A percentile compares a stretch with the other conserved stretches of the same genome.
These are phyloP conservation scores for Boleophthalmus pectinirostris DNA, from an alignment of 2,113 vertebrate species.

Conservation along the genomic window DNA sequence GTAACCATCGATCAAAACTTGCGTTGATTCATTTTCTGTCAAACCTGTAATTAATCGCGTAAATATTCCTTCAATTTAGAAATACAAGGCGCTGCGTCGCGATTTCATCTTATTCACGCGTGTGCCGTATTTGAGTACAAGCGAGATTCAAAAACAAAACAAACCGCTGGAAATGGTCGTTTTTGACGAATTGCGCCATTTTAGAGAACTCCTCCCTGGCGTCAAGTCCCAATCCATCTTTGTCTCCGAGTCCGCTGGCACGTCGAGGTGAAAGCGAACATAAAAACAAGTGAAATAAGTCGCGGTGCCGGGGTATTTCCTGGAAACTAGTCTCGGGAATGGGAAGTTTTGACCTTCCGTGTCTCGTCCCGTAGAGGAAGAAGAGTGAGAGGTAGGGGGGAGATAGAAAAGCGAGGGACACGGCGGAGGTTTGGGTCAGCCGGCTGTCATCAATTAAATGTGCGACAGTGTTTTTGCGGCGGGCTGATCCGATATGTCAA, in stretches of 20 bases:
- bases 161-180: constrained; percentile 33
- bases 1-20: not conserved
- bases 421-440: constrained; percentile 60
- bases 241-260: constrained; percentile 38
- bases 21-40: constrained; percentile 3
- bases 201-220: constrained; percentile 9
- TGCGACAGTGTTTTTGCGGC: constrained; percentile 79
- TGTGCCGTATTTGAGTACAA: constrained; percentile 17
- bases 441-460: constrained; percentile 81
- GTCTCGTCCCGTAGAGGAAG: constrained; percentile 33
- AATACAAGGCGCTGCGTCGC: constrained; percentile 5
- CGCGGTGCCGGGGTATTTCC: constrained; percentile 39
- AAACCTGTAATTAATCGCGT: not conserved
- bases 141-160: constrained; percentile 31
- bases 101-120: constrained; percentile 25
- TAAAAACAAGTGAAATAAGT: constrained; percentile 61
- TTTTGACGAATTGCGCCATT: constrained; percentile 50
- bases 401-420: not conserved
- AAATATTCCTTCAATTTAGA: constrained; percentile 4
- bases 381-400: constrained; percentile 15
- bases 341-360: constrained; percentile 61
- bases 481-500: constrained; percentile 81
- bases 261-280: constrained; percentile 67
- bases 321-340: constrained; percentile 53
- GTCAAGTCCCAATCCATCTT: constrained; percentile 45